These are phyloP conservation scores for Caenorhabditis sinica DNA, from an alignment of 2,888 invertebrate genomes.

Conservation along the genomic window DNA sequence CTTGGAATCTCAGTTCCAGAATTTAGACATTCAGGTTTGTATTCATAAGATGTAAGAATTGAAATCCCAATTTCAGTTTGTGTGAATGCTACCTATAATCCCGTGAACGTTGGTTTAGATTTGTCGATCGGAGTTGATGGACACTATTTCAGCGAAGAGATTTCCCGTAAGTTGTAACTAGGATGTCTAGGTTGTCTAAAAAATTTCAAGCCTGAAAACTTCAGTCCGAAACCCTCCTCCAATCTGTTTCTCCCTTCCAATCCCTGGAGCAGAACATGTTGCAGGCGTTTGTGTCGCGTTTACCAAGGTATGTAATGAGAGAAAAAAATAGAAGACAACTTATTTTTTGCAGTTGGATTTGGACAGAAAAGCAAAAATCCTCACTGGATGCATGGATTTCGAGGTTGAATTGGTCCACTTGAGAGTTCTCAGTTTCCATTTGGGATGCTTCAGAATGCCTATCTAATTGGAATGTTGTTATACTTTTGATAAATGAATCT, in stretches of 20 bases:
- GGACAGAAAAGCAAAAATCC: slow-evolving; percentile 64
- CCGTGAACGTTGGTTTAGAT: slow-evolving; percentile 84
- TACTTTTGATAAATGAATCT: not conserved
- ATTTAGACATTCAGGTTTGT: slow-evolving; percentile 75
- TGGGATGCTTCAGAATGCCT: slow-evolving; percentile 84
- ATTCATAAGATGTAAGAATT: not conserved
- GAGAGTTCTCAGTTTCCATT: slow-evolving; percentile 79
- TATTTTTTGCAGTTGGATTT: slow-evolving; percentile 74
- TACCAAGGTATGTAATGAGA: slow-evolving; percentile 67
- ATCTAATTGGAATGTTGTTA: not conserved
- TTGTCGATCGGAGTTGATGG: slow-evolving; percentile 84
- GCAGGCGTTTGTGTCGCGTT: slow-evolving; percentile 59
- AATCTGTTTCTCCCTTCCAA: slow-evolving; percentile 84
- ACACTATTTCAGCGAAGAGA: slow-evolving; percentile 83
- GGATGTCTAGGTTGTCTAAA: too few species aligned
- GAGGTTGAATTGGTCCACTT: slow-evolving; percentile 83
- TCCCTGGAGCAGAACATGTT: slow-evolving; percentile 83
- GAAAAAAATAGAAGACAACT: not conserved
- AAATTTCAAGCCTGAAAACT: too few species aligned
- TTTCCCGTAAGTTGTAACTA: slow-evolving; percentile 84
- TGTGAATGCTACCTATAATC: slow-evolving; percentile 84
- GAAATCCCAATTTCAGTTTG: slow-evolving; percentile 83
- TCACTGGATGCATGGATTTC: slow-evolving; percentile 84
- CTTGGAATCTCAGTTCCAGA: slow-evolving; percentile 78
- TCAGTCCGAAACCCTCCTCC: slow-evolving; percentile 84